Evolutionary conservation across 2,113 vertebrate species (phyloP).

Genomic region (Lagenorhynchus albirostris): DNA sequence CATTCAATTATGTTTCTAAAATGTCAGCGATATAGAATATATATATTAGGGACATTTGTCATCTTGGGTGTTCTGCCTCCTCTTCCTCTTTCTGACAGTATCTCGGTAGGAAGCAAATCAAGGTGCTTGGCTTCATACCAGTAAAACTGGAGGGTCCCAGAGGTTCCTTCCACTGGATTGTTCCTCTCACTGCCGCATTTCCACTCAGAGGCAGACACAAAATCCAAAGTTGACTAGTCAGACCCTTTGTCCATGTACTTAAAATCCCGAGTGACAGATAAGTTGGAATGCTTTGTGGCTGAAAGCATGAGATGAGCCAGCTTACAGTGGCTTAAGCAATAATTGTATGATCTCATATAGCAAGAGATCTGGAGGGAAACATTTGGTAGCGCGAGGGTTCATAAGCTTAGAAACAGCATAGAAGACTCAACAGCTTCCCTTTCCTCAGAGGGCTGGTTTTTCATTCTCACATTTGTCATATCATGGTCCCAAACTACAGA

Average conservation of each 20-base stretch:
- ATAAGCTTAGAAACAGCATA: background rate
- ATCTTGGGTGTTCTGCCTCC: background rate
- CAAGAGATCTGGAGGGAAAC: background rate
- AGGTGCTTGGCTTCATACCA: background rate
- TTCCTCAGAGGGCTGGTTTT: background rate
- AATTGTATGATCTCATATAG: background rate
- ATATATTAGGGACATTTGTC: background rate
- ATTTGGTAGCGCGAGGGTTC: fast-evolving
- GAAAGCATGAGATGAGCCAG: background rate
- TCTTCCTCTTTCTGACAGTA: background rate
- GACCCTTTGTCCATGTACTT: background rate
- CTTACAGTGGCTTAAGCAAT: fast-evolving
- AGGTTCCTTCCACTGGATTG: background rate
- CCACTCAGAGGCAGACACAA: background rate
- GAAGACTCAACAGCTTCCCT: background rate
- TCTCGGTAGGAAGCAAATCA: background rate
- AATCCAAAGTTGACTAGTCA: background rate
- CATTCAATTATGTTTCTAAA: background rate
- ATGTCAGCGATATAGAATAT: background rate
- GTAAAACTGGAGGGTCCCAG: background rate
- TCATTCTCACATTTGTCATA: background rate
- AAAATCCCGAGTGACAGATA: background rate
- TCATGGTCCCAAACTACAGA: background rate
- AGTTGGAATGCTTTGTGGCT: background rate
- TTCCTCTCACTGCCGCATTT: background rate